Conservation (phyloP, 2,113 vertebrate species). For the Ancistrus triradiatus region DNA sequence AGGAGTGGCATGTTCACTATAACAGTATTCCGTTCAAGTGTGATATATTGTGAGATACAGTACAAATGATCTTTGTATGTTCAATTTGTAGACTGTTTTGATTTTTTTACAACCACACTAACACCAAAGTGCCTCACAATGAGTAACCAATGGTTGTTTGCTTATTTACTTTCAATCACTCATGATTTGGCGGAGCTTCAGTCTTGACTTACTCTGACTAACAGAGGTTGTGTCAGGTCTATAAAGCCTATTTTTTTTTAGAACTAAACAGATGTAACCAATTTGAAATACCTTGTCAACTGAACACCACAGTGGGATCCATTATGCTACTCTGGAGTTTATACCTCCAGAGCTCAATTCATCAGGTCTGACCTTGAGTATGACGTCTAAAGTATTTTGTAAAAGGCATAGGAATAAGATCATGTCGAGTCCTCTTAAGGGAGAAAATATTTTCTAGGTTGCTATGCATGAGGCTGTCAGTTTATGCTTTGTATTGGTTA, state of each 20-base stretch:
- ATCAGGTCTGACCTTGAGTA: constrained; percentile 6
- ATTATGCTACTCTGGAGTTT: constrained; percentile 30
- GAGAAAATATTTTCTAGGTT: constrained; percentile 45
- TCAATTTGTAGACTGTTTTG: no score
- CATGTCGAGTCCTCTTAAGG: constrained; percentile 13
- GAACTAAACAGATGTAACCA: constrained; percentile 43
- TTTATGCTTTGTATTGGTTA: constrained; percentile 17
- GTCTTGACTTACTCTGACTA: constrained; percentile 7
- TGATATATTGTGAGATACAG: no score
- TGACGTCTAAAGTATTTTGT: constrained; percentile 31
- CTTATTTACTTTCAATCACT: constrained; percentile 13
- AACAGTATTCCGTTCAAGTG: no score
- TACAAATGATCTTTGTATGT: no score
- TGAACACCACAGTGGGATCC: constrained; percentile 26
- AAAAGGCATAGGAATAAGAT: constrained; percentile 28
- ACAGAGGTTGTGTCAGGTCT: constrained; percentile 25
- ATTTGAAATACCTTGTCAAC: constrained; percentile 43
- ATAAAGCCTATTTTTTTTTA: constrained; percentile 40
- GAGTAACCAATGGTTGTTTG: not conserved
- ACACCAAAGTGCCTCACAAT: no score
- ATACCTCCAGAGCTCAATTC: constrained; percentile 40
- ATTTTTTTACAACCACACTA: no score
- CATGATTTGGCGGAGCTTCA: constrained; percentile 11
- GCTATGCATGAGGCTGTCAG: constrained; percentile 34
- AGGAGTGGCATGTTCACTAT: no score